Base-by-base conservation (phyloP, 92 coral and sea anemone genomes). In the Siderastrea siderea region DNA sequence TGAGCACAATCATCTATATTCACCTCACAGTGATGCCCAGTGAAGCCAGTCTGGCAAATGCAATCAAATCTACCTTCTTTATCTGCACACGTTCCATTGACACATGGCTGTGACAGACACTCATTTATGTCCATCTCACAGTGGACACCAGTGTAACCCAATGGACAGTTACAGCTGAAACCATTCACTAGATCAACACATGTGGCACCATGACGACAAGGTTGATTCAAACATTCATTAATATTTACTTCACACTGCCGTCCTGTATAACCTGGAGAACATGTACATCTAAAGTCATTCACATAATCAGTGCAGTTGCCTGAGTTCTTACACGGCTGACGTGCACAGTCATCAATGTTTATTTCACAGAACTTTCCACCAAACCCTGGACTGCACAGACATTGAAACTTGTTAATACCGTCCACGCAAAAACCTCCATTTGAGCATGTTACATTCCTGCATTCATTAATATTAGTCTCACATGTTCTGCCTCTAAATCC, bases 271-370 rank as follows among this genome's bases (percentile, higher is more conserved):
- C 98, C 98, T 9, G 84, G 87, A 4, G 94, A 76, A 71, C 98
- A 95, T 8, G 90, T 78, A 83, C 98, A 95, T 49, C 64, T 61
- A 81, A 93, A 95, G 87, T 82, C 78, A 26, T 86, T 91, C 7
- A 95, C 74, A 74, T 90, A 78, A 86, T 95, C 98, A 59, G 96
- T 95, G 72, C 98, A 95, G 92, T 90, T 95, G 46, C 98, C 98
- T 1, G 81, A 66, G 68, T 93, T 75, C 44, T 66, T 81, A 78
- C 98, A 95, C 38, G 96, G 98, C 48, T 90, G 93, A 51, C 85
- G 78, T 3, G 90, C 91, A 75, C 98, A 95, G 87, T 95, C 98
- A 59, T 95, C 98, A 64, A 95, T 93, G 85, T 93, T 93, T 68
- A 91, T 91, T 73, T 86, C 88, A 82, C 98, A 95, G 84, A 84